Percentiles rank a stretch among this genome's conserved stretches.
Evolutionary conservation across 2,113 vertebrate genomes (phyloP).

Genomic region (Corydoras sp.): DNA sequence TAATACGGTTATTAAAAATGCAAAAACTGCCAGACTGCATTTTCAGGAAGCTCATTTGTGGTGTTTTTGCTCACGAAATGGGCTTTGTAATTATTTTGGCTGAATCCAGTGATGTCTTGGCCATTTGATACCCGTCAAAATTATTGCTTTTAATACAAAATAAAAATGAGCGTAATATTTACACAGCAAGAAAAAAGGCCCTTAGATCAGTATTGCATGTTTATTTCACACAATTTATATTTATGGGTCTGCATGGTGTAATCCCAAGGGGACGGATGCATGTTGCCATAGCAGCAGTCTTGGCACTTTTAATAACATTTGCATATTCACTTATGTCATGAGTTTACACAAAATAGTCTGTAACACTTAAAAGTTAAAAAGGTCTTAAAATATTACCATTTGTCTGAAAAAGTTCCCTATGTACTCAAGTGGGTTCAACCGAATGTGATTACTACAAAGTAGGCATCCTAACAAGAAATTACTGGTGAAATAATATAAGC

Average conservation of each 20-base stretch:
- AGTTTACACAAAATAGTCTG: too few species aligned
- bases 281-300: slow-evolving; percentile 47
- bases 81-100: not conserved
- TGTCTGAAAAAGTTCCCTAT: too few species aligned
- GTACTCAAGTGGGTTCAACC: too few species aligned
- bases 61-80: not conserved
- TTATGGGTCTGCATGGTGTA: slow-evolving; percentile 25
- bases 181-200: not conserved
- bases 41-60: not conserved
- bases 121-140: not conserved
- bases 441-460: too few species aligned
- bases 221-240: slow-evolving; percentile 21
- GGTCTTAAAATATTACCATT: too few species aligned
- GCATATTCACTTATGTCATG: too few species aligned
- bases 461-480: too few species aligned
- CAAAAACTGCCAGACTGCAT: too few species aligned
- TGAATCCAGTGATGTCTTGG: not conserved
- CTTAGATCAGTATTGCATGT: slow-evolving; percentile 7
- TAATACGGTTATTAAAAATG: too few species aligned
- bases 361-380: too few species aligned
- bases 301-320: not conserved
- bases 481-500: too few species aligned
- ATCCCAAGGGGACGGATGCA: slow-evolving; percentile 28
- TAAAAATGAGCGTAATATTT: not conserved
- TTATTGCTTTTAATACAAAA: not conserved